phyloP scores from a whole-genome alignment of 2,888 invertebrate species.

The Folsomia manolachei region DNA sequence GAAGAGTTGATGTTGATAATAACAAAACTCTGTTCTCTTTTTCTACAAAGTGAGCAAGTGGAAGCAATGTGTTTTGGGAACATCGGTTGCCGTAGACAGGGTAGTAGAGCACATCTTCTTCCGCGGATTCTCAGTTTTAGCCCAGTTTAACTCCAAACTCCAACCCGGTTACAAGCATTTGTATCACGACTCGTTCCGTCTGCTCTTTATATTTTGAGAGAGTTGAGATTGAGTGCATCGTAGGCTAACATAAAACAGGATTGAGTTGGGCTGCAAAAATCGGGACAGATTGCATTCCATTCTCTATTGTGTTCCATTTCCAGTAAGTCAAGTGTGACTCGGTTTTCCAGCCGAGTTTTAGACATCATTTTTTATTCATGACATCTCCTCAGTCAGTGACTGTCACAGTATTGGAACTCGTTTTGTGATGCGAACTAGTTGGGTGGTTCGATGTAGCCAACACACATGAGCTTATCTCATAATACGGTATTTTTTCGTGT shows the following conservation, averaged over 20 bases:
- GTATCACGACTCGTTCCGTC: neutral
- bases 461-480: no score
- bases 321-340: conserved; percentile 19
- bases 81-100: neutral
- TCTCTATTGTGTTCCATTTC: conserved; percentile 4
- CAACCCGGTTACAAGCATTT: neutral
- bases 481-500: no score
- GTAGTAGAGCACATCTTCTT: neutral
- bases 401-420: neutral
- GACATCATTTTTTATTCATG: conserved; percentile 32
- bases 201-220: no score
- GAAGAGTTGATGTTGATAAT: neutral
- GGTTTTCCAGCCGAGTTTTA: conserved; percentile 23
- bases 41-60: neutral
- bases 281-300: conserved; percentile 16
- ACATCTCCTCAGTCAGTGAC: conserved; percentile 29
- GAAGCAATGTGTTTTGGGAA: neutral
- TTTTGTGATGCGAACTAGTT: neutral
- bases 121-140: conserved; percentile 1
- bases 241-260: neutral
- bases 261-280: neutral
- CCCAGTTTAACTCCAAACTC: conserved; percentile 8
- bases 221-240: no score
- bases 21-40: neutral
- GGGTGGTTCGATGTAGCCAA: neutral